Evolutionary conservation across 2,113 vertebrate genomes (phyloP), one percentile per base, ranked within the genome.

Genomic region (Pomatostomus ruficeps): DNA sequence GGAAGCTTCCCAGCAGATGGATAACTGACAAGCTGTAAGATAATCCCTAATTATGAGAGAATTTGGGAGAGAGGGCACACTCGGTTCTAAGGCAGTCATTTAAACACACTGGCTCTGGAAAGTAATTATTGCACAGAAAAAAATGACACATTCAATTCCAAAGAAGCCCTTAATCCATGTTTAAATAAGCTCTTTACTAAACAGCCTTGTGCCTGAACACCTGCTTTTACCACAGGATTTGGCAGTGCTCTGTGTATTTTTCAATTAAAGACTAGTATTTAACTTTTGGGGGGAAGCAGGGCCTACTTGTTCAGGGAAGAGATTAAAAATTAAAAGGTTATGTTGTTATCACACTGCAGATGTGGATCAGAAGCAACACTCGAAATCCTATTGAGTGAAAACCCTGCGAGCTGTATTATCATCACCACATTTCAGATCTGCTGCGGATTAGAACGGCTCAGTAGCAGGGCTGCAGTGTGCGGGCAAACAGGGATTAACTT

Each of bases 41-140:
- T 87, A 95, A 92, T 95, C 83, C 52, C 80, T 80, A 96, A 97
- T 94, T 95, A 94, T 48, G 59, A 82, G 61, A 91, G 52, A 97
- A 97, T 86, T 95, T 88, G 63, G 52, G 70, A 93, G 54, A 38
- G 40, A 87, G 61, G n/a, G 61, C 45, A 80, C 62, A 72, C 21
- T 95, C 36, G 21, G 26, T 84, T 97, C 95, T 96, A 92, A 95
- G 92, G 78, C 82, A 92, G 74, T 40, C 95, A 91, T 73, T 78
- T 91, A 91, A 97, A 92, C 36, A 55, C 52, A 91, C 35, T 81
- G 80, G 91, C 61, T 82, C 92, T 81, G 55, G 77, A 97, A 97
- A 96, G 73, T 70, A 95, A 95, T 95, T 96, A 96, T 35, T 76
- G 42, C 84, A 82, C n/a, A 91, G 55, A 75, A 92, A 58, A 86